Evolutionary conservation across 1,140 invertebrate genomes (phyloP).

Genomic region (Platorchestia sp.): DNA sequence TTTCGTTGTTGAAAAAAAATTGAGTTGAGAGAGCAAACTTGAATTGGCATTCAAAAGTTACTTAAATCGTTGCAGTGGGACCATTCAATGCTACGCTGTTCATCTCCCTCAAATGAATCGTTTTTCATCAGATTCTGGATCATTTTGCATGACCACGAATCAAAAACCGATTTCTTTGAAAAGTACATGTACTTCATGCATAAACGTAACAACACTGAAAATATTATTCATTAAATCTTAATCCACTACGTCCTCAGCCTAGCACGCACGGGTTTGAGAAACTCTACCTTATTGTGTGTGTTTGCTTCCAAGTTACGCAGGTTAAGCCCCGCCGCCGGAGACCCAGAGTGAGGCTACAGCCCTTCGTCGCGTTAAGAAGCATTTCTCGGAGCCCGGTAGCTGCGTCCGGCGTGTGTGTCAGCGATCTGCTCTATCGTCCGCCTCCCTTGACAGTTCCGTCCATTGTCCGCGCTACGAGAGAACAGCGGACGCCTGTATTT

Average conservation of each 20-base stretch:
- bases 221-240: background rate
- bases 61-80: too few species aligned
- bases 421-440: constrained; percentile 1
- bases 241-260: background rate
- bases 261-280: background rate
- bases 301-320: background rate
- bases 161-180: background rate
- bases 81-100: too few species aligned
- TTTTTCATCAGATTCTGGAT: background rate
- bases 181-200: background rate
- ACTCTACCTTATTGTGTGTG: background rate
- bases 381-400: background rate
- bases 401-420: background rate
- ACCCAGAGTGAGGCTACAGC: background rate
- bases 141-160: background rate
- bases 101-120: background rate
- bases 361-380: background rate
- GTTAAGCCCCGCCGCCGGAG: too few species aligned
- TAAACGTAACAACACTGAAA: background rate
- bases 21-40: too few species aligned
- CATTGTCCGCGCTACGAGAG: constrained; percentile 34
- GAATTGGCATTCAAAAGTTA: too few species aligned
- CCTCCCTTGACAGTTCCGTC: constrained; percentile 20
- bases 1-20: too few species aligned
- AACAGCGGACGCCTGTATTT: constrained; percentile 49